Conservation (phyloP, 2,888 invertebrate species). For the Acanthococcus lagerstroemiae region DNA sequence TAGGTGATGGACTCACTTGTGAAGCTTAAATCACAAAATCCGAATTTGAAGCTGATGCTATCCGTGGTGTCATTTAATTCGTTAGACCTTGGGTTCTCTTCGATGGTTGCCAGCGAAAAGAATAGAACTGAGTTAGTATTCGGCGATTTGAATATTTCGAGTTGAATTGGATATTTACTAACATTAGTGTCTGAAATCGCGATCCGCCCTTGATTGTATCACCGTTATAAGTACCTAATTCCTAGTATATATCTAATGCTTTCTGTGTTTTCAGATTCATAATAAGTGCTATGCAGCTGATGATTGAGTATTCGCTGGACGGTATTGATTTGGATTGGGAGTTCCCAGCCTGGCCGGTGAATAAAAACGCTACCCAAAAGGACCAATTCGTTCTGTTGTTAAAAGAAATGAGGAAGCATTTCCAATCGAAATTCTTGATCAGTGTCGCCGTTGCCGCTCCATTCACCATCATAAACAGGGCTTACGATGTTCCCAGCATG, state of each 20-base stretch:
- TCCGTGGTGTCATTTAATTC: constrained; percentile 53
- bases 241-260: neutral
- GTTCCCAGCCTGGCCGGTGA: constrained; percentile 56
- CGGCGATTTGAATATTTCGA: too few relatives aligned
- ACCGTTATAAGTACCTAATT: too few relatives aligned
- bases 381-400: constrained; percentile 65
- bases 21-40: constrained; percentile 51
- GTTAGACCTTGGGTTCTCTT: constrained; percentile 49
- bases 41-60: constrained; percentile 61
- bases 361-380: constrained; percentile 47
- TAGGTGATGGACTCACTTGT: constrained; percentile 44
- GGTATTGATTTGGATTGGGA: constrained; percentile 79
- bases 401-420: constrained; percentile 59
- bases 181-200: too few relatives aligned
- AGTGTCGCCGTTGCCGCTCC: constrained; percentile 74
- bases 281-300: constrained; percentile 45
- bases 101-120: constrained; percentile 61
- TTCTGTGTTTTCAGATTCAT: constrained; percentile 45
- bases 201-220: too few relatives aligned
- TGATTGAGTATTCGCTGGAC: constrained; percentile 51
- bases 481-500: constrained; percentile 68
- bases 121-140: constrained; percentile 50
- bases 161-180: too few relatives aligned
- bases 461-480: constrained; percentile 58
- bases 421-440: constrained; percentile 49